Conservation (phyloP, 2,113 vertebrate species). For the Alligator sinensis region DNA sequence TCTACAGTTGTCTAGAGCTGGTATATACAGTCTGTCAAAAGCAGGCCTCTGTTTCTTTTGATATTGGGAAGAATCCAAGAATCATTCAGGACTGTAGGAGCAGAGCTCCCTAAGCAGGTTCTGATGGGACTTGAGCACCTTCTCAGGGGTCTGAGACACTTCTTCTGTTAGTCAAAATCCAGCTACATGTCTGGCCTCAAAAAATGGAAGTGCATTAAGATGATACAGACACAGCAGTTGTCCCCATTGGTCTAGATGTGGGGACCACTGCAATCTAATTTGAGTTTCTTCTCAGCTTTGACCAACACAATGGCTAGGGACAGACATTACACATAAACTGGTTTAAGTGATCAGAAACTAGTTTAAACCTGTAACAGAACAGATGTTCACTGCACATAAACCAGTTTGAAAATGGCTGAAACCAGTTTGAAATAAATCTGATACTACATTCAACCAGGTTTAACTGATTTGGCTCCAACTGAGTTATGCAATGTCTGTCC, state of each 20-base stretch:
- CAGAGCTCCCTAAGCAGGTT: neutral
- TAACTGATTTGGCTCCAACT: no score
- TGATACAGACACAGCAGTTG: fast-evolving
- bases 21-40: neutral
- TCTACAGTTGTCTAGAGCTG: neutral
- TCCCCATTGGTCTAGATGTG: fast-evolving
- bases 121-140: neutral
- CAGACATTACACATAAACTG: no score
- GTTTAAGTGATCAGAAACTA: no score
- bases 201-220: neutral
- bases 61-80: neutral
- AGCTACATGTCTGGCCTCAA: neutral
- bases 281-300: neutral
- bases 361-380: no score
- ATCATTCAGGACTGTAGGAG: neutral
- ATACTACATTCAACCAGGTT: no score
- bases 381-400: no score
- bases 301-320: no score
- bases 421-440: no score
- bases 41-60: neutral
- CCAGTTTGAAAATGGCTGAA: no score
- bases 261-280: neutral
- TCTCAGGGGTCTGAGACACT: neutral
- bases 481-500: no score
- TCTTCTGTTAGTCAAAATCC: neutral